phyloP scores from a whole-genome alignment of 2,888 invertebrate genomes.

The Hypena proboscidalis region DNA sequence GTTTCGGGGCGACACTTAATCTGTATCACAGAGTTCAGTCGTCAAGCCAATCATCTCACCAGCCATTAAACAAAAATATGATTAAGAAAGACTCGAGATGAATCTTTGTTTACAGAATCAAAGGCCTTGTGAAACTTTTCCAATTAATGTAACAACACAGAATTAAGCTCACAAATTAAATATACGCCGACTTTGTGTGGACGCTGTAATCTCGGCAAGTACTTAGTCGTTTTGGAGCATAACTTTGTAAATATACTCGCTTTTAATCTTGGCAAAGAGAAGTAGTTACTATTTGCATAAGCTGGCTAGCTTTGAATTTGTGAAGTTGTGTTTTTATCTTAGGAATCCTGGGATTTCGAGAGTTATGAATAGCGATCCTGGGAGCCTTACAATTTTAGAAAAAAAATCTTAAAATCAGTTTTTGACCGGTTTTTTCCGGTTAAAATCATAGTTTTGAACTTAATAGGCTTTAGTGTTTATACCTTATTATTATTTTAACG shows the following conservation, averaged over 20 bases:
- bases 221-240: conserved; percentile 10
- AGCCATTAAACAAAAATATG: conserved; percentile 9
- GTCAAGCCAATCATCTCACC: neutral
- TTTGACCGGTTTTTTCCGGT: too few relatives aligned
- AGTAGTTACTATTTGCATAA: neutral
- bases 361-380: too few relatives aligned
- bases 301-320: conserved; percentile 4
- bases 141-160: conserved; percentile 25
- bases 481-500: too few relatives aligned
- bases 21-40: neutral
- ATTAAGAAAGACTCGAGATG: conserved; percentile 13
- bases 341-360: too few relatives aligned
- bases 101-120: conserved; percentile 15
- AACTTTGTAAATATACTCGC: conserved; percentile 3
- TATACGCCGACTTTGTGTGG: conserved; percentile 12
- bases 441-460: too few relatives aligned
- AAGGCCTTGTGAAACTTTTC: conserved; percentile 17
- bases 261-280: neutral
- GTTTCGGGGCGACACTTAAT: neutral
- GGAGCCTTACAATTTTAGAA: too few relatives aligned
- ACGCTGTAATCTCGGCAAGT: conserved; percentile 17
- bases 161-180: conserved; percentile 18
- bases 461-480: too few relatives aligned
- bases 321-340: too few relatives aligned
- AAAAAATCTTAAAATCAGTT: too few relatives aligned